Percentiles rank a stretch among this genome's conserved stretches.
phyloP scores from a whole-genome alignment of 2,888 invertebrate species.

The Ryuthela nishihirai region DNA sequence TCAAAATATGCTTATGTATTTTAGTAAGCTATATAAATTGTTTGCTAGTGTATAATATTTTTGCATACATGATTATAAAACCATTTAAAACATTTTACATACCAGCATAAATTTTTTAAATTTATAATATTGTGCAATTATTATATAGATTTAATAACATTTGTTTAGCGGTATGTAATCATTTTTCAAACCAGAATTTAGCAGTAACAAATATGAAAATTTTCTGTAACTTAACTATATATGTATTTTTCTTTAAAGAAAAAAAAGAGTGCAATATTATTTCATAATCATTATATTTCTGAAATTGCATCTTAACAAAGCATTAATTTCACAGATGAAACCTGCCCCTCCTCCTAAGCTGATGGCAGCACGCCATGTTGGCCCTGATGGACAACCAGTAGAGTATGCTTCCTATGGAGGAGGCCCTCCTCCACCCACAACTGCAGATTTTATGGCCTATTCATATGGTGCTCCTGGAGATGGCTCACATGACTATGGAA shows the following conservation, averaged over 20 bases:
- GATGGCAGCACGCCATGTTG: slow-evolving; percentile 58
- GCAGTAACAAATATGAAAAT: background rate
- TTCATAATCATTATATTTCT: background rate
- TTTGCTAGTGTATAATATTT: background rate
- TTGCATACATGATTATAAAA: too few species aligned
- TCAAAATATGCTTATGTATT: background rate
- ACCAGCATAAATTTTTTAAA: too few species aligned
- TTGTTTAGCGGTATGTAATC: background rate
- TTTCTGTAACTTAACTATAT: background rate
- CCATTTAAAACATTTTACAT: too few species aligned
- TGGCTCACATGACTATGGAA: slow-evolving; percentile 37
- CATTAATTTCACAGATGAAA: too few species aligned
- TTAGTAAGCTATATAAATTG: too few species aligned
- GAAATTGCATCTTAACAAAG: background rate
- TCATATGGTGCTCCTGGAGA: slow-evolving; percentile 1
- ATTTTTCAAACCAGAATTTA: background rate
- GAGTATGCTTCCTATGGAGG: slow-evolving; percentile 36
- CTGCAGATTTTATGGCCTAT: slow-evolving; percentile 10
- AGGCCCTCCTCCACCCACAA: background rate
- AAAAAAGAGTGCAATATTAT: background rate
- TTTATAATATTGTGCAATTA: background rate
- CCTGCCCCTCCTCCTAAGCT: slow-evolving; percentile 68
- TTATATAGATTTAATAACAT: background rate
- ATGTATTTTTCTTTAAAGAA: background rate
- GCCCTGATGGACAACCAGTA: slow-evolving; percentile 55